These are phyloP conservation scores for Australoheros facetus DNA, from an alignment of 2,797 vertebrate genomes.

Conservation along the genomic window DNA sequence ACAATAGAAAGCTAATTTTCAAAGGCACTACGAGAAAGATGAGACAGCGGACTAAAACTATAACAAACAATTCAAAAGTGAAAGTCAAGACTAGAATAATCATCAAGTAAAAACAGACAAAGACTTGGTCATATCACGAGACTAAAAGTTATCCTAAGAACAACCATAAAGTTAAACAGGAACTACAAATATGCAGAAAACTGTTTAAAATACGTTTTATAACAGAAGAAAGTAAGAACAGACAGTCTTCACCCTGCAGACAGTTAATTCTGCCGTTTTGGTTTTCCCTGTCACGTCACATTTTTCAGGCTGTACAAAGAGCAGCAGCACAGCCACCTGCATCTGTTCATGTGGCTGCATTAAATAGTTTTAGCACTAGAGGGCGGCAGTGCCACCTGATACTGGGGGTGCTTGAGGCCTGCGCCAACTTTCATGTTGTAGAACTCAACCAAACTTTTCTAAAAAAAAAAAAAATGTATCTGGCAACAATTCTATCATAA, in stretches of 20 bases:
- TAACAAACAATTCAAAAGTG: too few relatives aligned
- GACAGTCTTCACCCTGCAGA: background rate
- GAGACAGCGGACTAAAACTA: too few relatives aligned
- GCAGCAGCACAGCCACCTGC: background rate
- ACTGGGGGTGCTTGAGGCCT: too few relatives aligned
- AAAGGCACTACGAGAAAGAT: too few relatives aligned
- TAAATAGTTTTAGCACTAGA: background rate
- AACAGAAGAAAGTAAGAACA: background rate
- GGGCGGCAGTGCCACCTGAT: background rate
- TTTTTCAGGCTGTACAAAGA: background rate
- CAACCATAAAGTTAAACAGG: background rate
- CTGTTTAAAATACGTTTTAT: background rate
- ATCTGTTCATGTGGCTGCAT: background rate
- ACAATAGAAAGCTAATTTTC: too few relatives aligned
- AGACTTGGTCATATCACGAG: background rate
- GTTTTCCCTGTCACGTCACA: fast-evolving
- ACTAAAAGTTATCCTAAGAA: background rate
- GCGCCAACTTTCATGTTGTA: too few relatives aligned
- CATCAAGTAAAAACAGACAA: too few relatives aligned
- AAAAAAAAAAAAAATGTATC: too few relatives aligned
- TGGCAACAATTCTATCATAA: too few relatives aligned
- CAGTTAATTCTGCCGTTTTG: background rate
- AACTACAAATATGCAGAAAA: background rate
- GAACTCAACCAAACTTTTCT: too few relatives aligned
- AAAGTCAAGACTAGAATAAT: too few relatives aligned